These are phyloP conservation scores for Damaliscus lunatus DNA, from an alignment of 2,113 vertebrate species.

Conservation along the genomic window DNA sequence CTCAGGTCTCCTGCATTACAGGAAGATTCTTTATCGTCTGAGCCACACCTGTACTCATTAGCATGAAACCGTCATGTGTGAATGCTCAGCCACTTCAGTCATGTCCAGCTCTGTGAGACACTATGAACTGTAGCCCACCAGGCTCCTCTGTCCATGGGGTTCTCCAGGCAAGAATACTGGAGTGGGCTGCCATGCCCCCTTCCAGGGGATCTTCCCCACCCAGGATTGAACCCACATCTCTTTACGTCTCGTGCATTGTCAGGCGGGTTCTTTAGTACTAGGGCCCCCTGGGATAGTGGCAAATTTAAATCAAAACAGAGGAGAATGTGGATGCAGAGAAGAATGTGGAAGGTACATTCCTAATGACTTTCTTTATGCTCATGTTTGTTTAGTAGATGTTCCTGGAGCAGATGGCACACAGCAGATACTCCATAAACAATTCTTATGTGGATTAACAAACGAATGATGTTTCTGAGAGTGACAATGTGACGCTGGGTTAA, in stretches of 20 bases:
- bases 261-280: neutral
- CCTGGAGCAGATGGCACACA: neutral
- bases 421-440: neutral
- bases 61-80: fast-evolving
- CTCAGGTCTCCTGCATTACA: neutral
- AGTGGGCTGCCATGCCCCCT: neutral
- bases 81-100: neutral
- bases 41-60: neutral
- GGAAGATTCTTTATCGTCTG: neutral
- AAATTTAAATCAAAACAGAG: neutral
- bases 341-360: neutral
- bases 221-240: neutral
- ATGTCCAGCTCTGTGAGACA: neutral
- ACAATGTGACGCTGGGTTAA: neutral
- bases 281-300: neutral
- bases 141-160: neutral
- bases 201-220: neutral
- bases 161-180: neutral
- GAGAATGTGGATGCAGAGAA: neutral
- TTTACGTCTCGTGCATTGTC: neutral
- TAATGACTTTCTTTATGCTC: neutral
- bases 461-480: neutral
- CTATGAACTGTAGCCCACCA: neutral
- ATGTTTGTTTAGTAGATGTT: neutral
- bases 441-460: neutral